Base-by-base conservation (phyloP, 1,140 invertebrate genomes). In the Asbolus verrucosus region DNA sequence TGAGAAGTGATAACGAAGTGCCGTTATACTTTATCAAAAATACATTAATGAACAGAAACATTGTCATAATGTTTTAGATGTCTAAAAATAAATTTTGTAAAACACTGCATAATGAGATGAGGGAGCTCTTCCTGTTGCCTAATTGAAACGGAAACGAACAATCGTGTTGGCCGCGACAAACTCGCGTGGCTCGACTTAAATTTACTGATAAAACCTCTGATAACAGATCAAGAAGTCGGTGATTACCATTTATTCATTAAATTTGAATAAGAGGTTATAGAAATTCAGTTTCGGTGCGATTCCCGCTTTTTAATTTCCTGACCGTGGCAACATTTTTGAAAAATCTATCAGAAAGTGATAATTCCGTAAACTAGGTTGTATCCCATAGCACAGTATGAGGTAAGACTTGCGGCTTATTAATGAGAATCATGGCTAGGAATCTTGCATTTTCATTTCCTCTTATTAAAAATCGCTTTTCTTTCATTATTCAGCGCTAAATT, bases 21-120 rank as follows among this genome's bases (percentile, higher is more conserved):
- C 8, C 8, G 24, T 27, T 27, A 8, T 8, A 27, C 24, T 27
- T 27, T 27, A n/a, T 36, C 11, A 36, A 3, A n/a, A n/a, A 36
- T 36, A 11, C 11, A 3, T 36, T 36, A 11, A 36, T 36, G 11
- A 36, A 36, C 6, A 36, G 5, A 8, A 11, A 36, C 11, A 36
- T 36, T 36, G 33, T 59, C 24, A 24, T 59, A 63, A 63, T 63
- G 33, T 63, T 63, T 38, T 63, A 38, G 61, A 38, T 43, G 24
- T 65, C 78, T 80, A 81, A 80, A 80, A 80, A 81, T 81, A 80
- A 79, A 79, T 75, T 79, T 79, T 75, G 77, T 79, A 80, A 79
- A 80, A 79, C 79, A 77, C 69, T 77, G 78, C 79, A 80, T 80
- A 80, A 80, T 80, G 79, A 80, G 78, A 80, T 80, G 79, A 80